A percentile compares a stretch with the other conserved stretches of the same genome.
Evolutionary conservation across 2,113 vertebrate species (phyloP).

Genomic region (Stomatorhinus ivindoensis): DNA sequence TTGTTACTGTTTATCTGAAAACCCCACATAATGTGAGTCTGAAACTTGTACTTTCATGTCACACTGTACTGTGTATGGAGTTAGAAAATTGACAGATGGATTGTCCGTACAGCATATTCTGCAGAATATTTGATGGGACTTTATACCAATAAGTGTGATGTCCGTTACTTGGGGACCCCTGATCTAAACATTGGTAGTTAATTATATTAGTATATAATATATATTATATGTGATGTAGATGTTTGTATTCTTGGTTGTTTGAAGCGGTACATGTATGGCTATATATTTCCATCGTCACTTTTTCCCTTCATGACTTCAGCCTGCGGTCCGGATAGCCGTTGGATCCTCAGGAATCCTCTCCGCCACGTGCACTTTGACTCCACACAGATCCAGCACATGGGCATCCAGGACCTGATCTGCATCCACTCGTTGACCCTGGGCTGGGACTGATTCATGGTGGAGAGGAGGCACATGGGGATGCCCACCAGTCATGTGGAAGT

Average conservation of each 20-base stretch:
- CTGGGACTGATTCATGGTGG: conserved; percentile 62
- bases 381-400: conserved; percentile 59
- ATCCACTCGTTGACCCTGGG: conserved; percentile 56
- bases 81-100: background rate
- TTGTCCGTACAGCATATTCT: background rate
- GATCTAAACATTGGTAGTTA: background rate
- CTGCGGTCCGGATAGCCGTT: conserved; percentile 50
- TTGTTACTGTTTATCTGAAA: background rate
- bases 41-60: background rate
- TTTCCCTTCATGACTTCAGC: conserved; percentile 32
- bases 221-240: background rate
- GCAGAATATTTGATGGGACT: background rate
- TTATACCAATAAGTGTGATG: background rate
- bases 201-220: no score
- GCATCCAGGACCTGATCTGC: conserved; percentile 65
- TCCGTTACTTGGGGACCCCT: background rate
- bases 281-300: background rate
- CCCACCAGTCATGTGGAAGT: conserved; percentile 64
- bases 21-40: background rate
- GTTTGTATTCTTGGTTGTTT: background rate
- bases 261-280: background rate
- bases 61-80: background rate
- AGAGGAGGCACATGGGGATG: conserved; percentile 60
- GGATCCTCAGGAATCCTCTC: conserved; percentile 43
- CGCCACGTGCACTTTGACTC: conserved; percentile 62